Conservation (phyloP, 2,888 invertebrate species). For the Hyppa rectilinea region DNA sequence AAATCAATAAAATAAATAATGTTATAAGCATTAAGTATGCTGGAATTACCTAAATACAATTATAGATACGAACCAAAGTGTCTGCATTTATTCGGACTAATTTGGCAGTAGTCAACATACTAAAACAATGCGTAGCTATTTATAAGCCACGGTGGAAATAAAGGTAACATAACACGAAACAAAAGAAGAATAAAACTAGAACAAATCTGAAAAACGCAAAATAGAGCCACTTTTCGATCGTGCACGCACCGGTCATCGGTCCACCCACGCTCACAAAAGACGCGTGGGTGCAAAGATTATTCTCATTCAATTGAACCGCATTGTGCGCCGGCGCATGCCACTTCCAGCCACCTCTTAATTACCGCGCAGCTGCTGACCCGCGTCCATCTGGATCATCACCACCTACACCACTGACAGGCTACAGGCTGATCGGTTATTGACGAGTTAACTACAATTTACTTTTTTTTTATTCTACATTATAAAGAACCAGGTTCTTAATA, state of each 20-base stretch:
- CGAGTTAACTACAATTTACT: background rate
- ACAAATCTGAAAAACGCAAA: constrained; percentile 57
- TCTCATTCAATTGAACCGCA: constrained; percentile 91
- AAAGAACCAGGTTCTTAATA: background rate
- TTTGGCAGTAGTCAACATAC: constrained; percentile 12
- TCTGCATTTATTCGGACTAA: constrained; percentile 26
- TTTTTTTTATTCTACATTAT: background rate
- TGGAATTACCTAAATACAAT: constrained; percentile 9
- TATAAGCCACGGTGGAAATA: constrained; percentile 16
- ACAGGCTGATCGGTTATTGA: constrained; percentile 78
- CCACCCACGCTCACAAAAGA: constrained; percentile 89
- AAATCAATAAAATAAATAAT: constrained; percentile 36
- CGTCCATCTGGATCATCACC: constrained; percentile 89
- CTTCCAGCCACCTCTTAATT: constrained; percentile 90
- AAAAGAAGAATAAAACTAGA: constrained; percentile 12
- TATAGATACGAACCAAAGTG: constrained; percentile 12
- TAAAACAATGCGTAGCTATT: constrained; percentile 2
- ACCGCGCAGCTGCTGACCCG: constrained; percentile 89
- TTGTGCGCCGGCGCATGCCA: constrained; percentile 90
- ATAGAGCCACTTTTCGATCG: constrained; percentile 77
- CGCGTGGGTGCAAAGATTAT: constrained; percentile 91
- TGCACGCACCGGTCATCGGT: constrained; percentile 84
- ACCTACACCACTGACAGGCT: constrained; percentile 79
- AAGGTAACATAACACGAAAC: constrained; percentile 30
- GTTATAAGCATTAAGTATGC: background rate